Evolutionary conservation across 2,113 vertebrate genomes (phyloP).

Genomic region (Prunella fulvescens): DNA sequence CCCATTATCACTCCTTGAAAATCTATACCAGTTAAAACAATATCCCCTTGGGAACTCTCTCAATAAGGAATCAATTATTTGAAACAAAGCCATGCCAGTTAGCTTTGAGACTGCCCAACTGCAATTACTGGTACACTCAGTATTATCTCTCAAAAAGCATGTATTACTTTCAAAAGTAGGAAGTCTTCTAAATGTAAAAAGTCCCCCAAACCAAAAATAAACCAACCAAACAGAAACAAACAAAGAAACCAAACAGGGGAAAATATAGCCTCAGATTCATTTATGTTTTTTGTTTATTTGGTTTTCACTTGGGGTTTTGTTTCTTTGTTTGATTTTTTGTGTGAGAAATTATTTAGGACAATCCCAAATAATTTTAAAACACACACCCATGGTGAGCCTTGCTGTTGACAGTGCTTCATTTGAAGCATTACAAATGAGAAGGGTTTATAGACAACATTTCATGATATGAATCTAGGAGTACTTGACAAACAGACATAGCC

Average conservation of each 20-base stretch:
- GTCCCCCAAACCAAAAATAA: neutral
- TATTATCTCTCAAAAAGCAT: neutral
- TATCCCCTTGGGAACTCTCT: neutral
- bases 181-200: neutral
- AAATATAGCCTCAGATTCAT: neutral
- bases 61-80: neutral
- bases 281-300: neutral
- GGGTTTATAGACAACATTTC: neutral
- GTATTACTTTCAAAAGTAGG: neutral
- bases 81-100: neutral
- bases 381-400: neutral
- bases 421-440: neutral
- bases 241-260: rapidly evolving
- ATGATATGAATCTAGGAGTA: neutral
- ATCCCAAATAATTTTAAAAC: neutral
- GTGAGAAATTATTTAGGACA: neutral
- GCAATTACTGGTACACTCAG: neutral
- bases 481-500: neutral
- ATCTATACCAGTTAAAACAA: neutral
- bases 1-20: neutral
- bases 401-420: neutral
- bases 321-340: neutral
- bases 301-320: neutral
- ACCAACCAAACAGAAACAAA: neutral
- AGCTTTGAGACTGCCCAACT: neutral